These are phyloP conservation scores for Orthonyx spaldingii DNA, from an alignment of 2,113 vertebrate genomes.

Conservation along the genomic window DNA sequence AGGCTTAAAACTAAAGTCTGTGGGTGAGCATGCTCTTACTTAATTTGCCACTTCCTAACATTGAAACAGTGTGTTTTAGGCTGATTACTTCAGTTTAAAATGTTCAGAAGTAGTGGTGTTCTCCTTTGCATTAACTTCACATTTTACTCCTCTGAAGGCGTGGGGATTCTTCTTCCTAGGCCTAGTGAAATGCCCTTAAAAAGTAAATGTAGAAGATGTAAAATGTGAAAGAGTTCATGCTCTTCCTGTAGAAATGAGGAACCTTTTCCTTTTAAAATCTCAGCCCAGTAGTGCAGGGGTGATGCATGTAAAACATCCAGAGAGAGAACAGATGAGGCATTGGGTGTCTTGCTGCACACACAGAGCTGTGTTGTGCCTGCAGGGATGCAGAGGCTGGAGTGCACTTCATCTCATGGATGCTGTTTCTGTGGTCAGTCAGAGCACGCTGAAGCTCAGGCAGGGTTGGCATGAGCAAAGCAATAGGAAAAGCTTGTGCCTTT, in stretches of 20 bases:
- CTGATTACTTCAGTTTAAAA: background rate
- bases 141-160: background rate
- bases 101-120: background rate
- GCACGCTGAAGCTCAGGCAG: background rate
- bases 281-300: background rate
- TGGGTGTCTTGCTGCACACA: background rate
- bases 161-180: background rate
- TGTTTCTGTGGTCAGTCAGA: background rate
- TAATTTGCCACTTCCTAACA: background rate
- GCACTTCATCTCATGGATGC: background rate
- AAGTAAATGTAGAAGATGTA: background rate
- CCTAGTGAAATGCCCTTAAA: background rate
- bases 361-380: background rate
- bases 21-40: background rate
- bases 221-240: too few relatives aligned
- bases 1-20: constrained; percentile 1
- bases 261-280: background rate
- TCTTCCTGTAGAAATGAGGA: background rate
- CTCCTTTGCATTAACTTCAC: background rate
- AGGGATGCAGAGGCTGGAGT: background rate
- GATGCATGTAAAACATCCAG: background rate
- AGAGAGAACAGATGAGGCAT: background rate
- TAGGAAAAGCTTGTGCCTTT: background rate
- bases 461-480: background rate
- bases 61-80: background rate